Evolutionary conservation across 1,140 invertebrate genomes (phyloP).

Genomic region (Pomacea maculata): DNA sequence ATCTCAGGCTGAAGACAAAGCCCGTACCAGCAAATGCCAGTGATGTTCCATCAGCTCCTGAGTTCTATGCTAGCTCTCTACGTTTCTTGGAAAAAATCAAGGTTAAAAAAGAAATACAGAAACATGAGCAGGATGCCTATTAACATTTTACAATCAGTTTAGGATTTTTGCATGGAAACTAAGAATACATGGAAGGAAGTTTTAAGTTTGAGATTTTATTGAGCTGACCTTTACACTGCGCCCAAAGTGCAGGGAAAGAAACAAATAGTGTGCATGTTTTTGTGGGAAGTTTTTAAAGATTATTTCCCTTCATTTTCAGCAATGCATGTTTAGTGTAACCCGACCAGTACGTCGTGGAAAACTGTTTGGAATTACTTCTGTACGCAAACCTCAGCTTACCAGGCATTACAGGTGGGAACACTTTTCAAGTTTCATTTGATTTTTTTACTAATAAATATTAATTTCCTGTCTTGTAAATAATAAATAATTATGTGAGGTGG

Average conservation of each 20-base stretch:
- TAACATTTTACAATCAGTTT: background rate
- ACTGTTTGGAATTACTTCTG: slow-evolving; percentile 84
- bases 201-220: background rate
- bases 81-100: slow-evolving; percentile 92
- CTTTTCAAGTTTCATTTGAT: slow-evolving; percentile 1
- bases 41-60: slow-evolving; percentile 70
- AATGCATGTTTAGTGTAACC: slow-evolving; percentile 94
- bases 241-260: no score
- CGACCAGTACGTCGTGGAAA: slow-evolving; percentile 89
- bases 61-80: slow-evolving; percentile 91
- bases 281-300: no score
- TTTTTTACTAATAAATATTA: background rate
- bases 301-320: slow-evolving; percentile 49
- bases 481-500: no score
- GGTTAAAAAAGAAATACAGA: slow-evolving; percentile 37
- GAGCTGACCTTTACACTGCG: no score
- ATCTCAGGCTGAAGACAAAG: slow-evolving; percentile 89
- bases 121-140: background rate
- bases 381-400: slow-evolving; percentile 89
- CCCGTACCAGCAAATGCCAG: slow-evolving; percentile 52
- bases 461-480: no score
- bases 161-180: no score
- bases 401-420: slow-evolving; percentile 79
- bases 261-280: no score
- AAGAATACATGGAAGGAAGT: background rate